Evolutionary conservation across 2,888 invertebrate species (phyloP).

Genomic region (Uropetala carovei): DNA sequence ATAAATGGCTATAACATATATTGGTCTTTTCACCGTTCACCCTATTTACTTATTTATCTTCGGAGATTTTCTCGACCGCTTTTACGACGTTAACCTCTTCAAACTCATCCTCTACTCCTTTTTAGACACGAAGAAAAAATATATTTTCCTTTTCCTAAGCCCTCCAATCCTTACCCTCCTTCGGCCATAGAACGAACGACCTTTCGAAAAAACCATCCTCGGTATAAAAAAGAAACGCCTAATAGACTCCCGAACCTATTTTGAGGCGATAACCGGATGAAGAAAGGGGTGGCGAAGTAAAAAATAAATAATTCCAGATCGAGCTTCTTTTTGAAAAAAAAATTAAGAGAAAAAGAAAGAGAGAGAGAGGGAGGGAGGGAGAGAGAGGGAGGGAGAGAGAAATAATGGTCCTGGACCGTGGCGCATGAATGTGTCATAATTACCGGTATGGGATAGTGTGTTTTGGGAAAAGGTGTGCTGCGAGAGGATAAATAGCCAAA

Average conservation of each 20-base stretch:
- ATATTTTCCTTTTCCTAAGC: no score
- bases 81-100: no score
- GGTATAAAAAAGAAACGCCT: no score
- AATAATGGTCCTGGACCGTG: conserved; percentile 38
- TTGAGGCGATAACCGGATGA: neutral
- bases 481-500: conserved; percentile 36
- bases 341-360: neutral
- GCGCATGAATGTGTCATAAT: conserved; percentile 58
- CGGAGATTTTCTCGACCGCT: no score
- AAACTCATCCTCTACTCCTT: no score
- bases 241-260: conserved; percentile 5
- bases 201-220: no score
- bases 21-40: no score
- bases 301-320: neutral
- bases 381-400: neutral
- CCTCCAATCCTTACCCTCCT: no score
- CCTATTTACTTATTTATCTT: no score
- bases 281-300: neutral
- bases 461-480: conserved; percentile 50
- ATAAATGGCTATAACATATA: no score
- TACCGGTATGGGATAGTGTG: conserved; percentile 57
- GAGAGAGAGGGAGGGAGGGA: neutral
- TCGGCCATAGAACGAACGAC: no score
- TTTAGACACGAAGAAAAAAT: no score
- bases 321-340: neutral